Base-by-base conservation (phyloP, 2,888 invertebrate species). In the Trichogramma dendrolimi region DNA sequence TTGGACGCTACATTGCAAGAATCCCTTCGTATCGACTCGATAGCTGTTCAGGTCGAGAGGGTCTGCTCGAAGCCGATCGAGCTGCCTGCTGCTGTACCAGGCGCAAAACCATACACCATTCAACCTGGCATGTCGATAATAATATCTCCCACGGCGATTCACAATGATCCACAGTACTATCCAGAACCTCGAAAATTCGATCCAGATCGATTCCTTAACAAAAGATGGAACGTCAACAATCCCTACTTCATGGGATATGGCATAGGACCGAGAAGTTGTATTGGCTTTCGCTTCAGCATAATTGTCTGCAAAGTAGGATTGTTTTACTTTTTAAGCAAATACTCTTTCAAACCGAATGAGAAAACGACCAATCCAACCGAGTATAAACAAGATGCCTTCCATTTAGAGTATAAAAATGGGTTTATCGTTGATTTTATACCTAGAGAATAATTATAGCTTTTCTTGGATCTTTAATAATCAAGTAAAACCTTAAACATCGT, bases 1-100 rank as follows among this genome's bases (percentile, higher is more conserved):
- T 65, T 85, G 70, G 83, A 84, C 58, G 83, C 82, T 79, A 82
- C 84, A 1, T 71, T 82, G 4, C 62, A 68, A 65, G 76, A 76
- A 62, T 55, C 69, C 7, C 62, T 74, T 38, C 64, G 76, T n/a
- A 59, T 70, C 39, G 73, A 72, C 65, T 71, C 78, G 2, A 63
- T 71, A 0, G 63, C 66, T 2, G 43, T 67, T 1, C 67, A 73
- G 8, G 57, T 72, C 5, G 77, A 76, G 60, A 70, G 79, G 14
- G 41, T 70, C 5, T 74, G 74, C 42, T 67, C 64, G 4, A 69
- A 71, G 52, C 67, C 67, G 0, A 76, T 73, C 56, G 70, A 74
- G 41, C 48, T 75, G 8, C 74, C 73, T 4, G 71, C 74, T 4
- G 69, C 71, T 0, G 58, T 70, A 49, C 73, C 75, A 0, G 75